phyloP scores from a whole-genome alignment of 2,797 vertebrate species.

The Fundulus diaphanus region DNA sequence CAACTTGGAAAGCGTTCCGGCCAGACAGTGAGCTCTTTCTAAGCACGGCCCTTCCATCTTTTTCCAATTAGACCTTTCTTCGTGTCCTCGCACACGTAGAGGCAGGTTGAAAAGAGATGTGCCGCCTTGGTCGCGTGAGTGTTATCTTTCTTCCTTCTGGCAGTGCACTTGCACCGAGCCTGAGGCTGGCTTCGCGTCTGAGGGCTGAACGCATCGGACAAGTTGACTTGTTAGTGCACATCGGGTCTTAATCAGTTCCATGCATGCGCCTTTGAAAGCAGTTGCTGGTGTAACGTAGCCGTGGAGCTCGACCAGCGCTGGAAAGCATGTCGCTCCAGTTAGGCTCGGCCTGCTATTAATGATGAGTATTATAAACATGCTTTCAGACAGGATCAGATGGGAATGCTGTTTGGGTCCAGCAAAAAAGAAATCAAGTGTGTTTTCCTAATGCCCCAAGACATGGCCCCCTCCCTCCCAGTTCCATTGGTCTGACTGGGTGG shows the following conservation, averaged over 20 bases:
- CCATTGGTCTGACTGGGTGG: conserved; percentile 80
- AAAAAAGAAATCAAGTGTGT: conserved; percentile 81
- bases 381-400: conserved; percentile 82
- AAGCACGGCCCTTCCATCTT: conserved; percentile 10
- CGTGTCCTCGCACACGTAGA: conserved; percentile 1
- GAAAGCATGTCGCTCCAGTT: conserved; percentile 75
- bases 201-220: conserved; percentile 58
- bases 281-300: conserved; percentile 49
- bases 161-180: conserved; percentile 15
- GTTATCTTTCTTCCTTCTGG: conserved; percentile 13
- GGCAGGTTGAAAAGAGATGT: conserved; percentile 11
- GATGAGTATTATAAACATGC: conserved; percentile 84
- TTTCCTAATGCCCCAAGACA: conserved; percentile 81
- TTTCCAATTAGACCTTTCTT: conserved; percentile 17
- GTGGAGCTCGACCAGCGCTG: conserved; percentile 63
- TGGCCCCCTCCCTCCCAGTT: conserved; percentile 61
- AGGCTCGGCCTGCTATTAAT: conserved; percentile 81
- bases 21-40: conserved; percentile 43
- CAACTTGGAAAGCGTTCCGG: conserved; percentile 49
- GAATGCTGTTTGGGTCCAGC: conserved; percentile 79
- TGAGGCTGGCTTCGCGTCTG: conserved; percentile 33
- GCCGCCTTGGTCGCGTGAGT: conserved; percentile 6
- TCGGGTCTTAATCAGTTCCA: conserved; percentile 73
- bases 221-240: conserved; percentile 67
- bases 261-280: conserved; percentile 59